Conservation (phyloP, 2,113 vertebrate species). For the Hippolais icterina region DNA sequence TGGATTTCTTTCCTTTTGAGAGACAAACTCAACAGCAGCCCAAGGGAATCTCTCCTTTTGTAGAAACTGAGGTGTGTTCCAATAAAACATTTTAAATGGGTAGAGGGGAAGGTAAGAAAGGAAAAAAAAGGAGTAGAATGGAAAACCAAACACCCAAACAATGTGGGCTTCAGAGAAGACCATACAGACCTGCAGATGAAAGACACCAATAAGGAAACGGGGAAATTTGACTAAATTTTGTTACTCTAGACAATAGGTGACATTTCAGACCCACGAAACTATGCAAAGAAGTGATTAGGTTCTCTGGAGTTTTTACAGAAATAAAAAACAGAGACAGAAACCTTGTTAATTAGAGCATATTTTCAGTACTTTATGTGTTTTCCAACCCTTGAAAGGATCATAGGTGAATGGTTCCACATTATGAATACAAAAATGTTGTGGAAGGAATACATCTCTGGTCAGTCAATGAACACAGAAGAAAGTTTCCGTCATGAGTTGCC, state of each 20-base stretch:
- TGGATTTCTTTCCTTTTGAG: constrained; percentile 19
- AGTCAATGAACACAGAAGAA: background rate
- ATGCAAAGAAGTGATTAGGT: background rate
- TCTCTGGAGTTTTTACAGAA: background rate
- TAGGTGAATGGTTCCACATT: background rate
- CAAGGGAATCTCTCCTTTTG: background rate
- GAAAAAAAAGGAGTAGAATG: background rate
- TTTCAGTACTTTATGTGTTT: background rate
- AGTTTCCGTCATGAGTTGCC: background rate
- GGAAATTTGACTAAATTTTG: background rate
- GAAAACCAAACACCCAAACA: background rate
- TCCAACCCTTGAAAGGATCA: background rate
- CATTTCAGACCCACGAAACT: background rate
- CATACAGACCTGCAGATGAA: background rate
- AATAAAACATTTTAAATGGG: background rate
- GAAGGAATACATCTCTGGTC: background rate
- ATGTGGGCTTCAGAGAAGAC: background rate
- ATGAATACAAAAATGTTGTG: background rate
- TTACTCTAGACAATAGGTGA: background rate
- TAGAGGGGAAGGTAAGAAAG: background rate
- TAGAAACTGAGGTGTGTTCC: background rate
- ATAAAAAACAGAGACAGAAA: background rate
- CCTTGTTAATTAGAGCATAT: background rate
- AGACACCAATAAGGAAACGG: background rate
- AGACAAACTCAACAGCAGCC: background rate